phyloP scores from a whole-genome alignment of 2,797 vertebrate species.

The Nannoperca australis region DNA sequence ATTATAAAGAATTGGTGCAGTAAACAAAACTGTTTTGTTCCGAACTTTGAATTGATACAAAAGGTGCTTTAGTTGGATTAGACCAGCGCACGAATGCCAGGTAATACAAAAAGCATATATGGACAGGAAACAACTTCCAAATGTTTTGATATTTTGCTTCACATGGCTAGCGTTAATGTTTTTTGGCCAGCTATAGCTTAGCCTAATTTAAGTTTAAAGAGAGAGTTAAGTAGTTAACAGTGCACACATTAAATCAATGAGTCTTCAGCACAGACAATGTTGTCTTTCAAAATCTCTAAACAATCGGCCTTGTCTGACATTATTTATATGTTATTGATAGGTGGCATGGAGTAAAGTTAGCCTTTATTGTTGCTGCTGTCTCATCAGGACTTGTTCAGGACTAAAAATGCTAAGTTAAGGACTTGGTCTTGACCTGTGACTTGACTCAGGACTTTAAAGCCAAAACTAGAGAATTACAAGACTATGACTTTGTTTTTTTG shows the following conservation, averaged over 20 bases:
- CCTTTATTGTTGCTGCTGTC: neutral
- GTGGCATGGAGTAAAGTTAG: too few relatives aligned
- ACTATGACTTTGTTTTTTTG: neutral
- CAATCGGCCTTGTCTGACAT: neutral
- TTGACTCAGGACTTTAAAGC: neutral
- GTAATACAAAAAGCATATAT: neutral
- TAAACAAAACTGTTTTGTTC: too few relatives aligned
- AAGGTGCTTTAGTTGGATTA: too few relatives aligned
- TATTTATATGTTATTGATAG: neutral
- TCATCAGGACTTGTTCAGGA: neutral
- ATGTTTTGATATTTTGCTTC: neutral
- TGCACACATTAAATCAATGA: neutral
- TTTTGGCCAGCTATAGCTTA: neutral
- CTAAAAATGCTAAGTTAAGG: neutral
- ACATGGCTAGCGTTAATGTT: neutral
- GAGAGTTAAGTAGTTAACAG: neutral
- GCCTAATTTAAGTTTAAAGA: neutral
- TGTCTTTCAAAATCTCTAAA: slow-evolving; percentile 5
- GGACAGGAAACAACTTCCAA: neutral
- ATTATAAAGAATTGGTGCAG: neutral
- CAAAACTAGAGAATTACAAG: neutral
- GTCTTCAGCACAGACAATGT: neutral
- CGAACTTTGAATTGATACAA: neutral
- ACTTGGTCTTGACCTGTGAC: neutral
- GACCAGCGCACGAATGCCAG: neutral